Percentiles rank a stretch among this genome's conserved stretches.
These are phyloP conservation scores for Toxotes chatareus DNA, from an alignment of 2,113 vertebrate species.

Conservation along the genomic window DNA sequence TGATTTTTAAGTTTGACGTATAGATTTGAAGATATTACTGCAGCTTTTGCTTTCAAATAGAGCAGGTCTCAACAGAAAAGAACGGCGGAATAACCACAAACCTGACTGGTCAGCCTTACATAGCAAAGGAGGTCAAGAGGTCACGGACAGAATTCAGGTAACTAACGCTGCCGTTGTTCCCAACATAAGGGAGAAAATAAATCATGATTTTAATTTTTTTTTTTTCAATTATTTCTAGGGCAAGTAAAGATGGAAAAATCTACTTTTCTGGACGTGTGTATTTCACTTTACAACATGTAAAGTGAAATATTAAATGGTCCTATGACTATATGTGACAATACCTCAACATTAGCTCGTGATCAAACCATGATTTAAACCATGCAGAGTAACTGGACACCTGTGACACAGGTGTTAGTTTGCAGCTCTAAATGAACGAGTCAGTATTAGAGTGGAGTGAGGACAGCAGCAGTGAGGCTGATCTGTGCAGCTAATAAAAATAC, in stretches of 20 bases:
- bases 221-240: not conserved
- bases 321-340: too few relatives aligned
- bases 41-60: not conserved
- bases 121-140: not conserved
- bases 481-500: conserved; percentile 1
- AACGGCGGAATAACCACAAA: not conserved
- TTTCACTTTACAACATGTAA: too few relatives aligned
- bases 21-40: not conserved
- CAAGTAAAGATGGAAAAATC: not conserved
- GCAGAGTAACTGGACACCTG: too few relatives aligned
- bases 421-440: not conserved
- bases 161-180: not conserved
- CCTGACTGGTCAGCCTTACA: not conserved
- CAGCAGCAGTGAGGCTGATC: not conserved
- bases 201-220: not conserved
- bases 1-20: not conserved
- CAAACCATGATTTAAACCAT: too few relatives aligned
- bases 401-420: not conserved
- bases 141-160: not conserved
- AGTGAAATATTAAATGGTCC: too few relatives aligned
- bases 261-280: not conserved
- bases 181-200: not conserved
- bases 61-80: not conserved
- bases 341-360: too few relatives aligned
- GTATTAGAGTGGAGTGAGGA: not conserved